Conservation (phyloP, 2,113 vertebrate genomes). For the Mastomys natalensis region DNA sequence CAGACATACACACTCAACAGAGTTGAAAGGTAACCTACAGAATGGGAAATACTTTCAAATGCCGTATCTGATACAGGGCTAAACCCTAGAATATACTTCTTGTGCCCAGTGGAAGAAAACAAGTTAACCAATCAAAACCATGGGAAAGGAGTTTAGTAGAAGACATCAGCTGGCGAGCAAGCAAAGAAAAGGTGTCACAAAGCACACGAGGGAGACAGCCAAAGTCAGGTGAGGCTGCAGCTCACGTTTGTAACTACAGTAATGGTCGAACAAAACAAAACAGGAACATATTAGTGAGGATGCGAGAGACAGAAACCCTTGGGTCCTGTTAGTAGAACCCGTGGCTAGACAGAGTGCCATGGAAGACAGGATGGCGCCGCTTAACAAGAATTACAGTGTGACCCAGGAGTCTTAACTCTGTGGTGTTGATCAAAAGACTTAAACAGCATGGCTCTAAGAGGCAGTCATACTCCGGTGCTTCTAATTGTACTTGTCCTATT, state of each 20-base stretch:
- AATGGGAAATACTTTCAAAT: neutral
- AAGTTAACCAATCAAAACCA: neutral
- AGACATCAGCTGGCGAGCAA: neutral
- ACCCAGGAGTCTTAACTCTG: neutral
- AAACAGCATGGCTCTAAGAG: neutral
- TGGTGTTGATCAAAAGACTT: neutral
- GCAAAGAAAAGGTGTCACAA: neutral
- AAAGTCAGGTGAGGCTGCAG: neutral
- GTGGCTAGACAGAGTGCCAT: neutral
- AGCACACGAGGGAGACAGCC: neutral
- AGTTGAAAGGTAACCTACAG: neutral
- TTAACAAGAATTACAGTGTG: neutral
- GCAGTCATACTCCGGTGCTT: neutral
- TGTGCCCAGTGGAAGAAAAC: neutral
- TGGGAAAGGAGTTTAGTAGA: neutral
- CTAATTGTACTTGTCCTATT: neutral
- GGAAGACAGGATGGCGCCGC: neutral
- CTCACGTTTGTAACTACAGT: neutral
- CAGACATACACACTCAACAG: neutral
- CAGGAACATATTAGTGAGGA: neutral
- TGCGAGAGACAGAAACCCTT: neutral
- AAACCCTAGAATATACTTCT: neutral
- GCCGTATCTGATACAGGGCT: neutral
- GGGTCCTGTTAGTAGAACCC: neutral
- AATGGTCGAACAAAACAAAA: neutral